Base-by-base conservation (phyloP, 2,797 vertebrate genomes). In the Cuniculus paca region DNA sequence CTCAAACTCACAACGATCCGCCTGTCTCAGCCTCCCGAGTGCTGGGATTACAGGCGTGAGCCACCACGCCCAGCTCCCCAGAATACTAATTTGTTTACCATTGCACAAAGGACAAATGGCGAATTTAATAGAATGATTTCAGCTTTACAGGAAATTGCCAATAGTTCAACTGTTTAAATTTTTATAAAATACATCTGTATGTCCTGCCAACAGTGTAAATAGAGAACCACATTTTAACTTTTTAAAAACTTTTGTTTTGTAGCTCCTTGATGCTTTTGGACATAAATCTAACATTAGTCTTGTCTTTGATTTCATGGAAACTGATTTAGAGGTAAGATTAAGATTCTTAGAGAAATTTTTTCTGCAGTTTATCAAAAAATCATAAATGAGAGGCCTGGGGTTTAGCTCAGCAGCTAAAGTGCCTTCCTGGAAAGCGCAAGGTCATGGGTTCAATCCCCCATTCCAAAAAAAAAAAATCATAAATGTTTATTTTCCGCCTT, bases 221-320 rank as follows among this genome's bases (percentile, higher is more conserved):
- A 93, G 16, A 77, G 36, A 92, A 90, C 70, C n/a, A 83, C 26
- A 63, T 79, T 94, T 96, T 95, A 50, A 77, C 90, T 61, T 85
- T 56, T 45, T 0, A 4, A 6, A 68, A 85, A 26, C 91, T 80
- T 97, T 98, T 97, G 24, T 65, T 97, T 98, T 98, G 81, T 97
- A 99, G 99, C 99, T 99, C 83, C 98, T 99, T 96, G 99, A 99
- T 98, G 99, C 99, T 9, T 99, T 99, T 98, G 99, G 99, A 96
- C 99, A 99, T 98, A 99, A 99, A 98, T 99, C 99, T 20, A 99
- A 99, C 97, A 99, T 99, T 98, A 99, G 99, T 91, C 98, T 99
- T 90, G 99, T 99, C 94, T 99, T 99, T 99, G 99, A 99, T 97
- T 99, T 99, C 98, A 99, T 99, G 99, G 99, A 99, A 98, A 99